These are phyloP conservation scores for Drosophila lacteicornis DNA, from an alignment of 1,140 invertebrate genomes.

Conservation along the genomic window DNA sequence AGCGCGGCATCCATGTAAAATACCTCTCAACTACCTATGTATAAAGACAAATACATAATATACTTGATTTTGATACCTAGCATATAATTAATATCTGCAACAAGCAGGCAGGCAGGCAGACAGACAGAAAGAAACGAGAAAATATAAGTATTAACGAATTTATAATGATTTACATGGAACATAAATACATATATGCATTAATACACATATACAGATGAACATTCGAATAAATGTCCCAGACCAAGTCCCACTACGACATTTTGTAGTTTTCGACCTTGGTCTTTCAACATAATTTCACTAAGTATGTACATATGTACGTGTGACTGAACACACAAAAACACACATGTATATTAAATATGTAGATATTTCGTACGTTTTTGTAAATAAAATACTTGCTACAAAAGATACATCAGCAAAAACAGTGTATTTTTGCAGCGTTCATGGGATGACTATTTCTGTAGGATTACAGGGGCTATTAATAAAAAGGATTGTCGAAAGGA, in stretches of 20 bases:
- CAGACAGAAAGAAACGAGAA: slow-evolving; percentile 1
- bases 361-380: slow-evolving; percentile 41
- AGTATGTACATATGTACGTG: no score
- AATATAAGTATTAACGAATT: slow-evolving; percentile 47
- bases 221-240: slow-evolving; percentile 20
- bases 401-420: background rate
- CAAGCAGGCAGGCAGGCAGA: no score
- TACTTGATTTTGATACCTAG: slow-evolving; percentile 24
- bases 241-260: slow-evolving; percentile 11
- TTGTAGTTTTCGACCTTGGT: slow-evolving; percentile 10
- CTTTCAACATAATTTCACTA: no score
- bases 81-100: slow-evolving; percentile 1
- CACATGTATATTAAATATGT: slow-evolving; percentile 14
- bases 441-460: no score
- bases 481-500: no score
- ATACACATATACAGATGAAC: slow-evolving; percentile 1
- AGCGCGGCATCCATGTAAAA: slow-evolving; percentile 37
- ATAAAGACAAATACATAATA: slow-evolving; percentile 20
- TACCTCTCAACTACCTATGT: slow-evolving; percentile 52
- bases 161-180: slow-evolving; percentile 36
- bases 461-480: no score
- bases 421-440: background rate
- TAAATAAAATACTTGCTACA: slow-evolving; percentile 57
- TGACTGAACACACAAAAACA: no score
- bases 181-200: slow-evolving; percentile 11